phyloP scores from a whole-genome alignment of 2,888 invertebrate genomes.

The Melanargia galathea region DNA sequence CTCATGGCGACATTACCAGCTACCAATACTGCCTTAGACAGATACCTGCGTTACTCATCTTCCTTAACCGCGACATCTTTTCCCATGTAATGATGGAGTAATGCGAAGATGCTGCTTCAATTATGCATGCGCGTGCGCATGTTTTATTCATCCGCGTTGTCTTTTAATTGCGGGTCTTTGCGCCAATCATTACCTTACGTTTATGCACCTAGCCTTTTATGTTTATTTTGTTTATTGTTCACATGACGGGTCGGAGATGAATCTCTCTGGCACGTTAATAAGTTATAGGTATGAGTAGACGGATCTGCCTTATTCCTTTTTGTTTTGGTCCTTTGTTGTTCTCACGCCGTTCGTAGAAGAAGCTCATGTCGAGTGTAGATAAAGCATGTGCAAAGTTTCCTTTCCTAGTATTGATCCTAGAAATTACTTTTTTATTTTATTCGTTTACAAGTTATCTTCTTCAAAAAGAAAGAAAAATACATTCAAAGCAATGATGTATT shows the following conservation, averaged over 20 bases:
- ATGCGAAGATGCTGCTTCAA: conserved; percentile 50
- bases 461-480: no score
- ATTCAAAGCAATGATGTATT: no score
- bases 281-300: background rate
- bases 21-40: background rate
- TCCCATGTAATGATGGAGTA: conserved; percentile 24
- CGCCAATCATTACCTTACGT: background rate
- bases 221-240: conserved; percentile 17
- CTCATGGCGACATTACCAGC: background rate
- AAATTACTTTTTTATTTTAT: no score
- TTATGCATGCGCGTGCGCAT: conserved; percentile 44
- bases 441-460: no score
- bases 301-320: background rate
- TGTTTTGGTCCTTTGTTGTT: no score
- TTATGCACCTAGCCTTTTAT: conserved; percentile 4
- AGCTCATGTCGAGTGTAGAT: no score
- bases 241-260: background rate
- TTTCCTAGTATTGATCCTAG: no score
- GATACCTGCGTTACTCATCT: background rate
- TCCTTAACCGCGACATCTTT: conserved; percentile 1
- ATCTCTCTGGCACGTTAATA: conserved; percentile 5
- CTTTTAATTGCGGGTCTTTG: conserved; percentile 48
- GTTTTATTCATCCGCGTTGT: conserved; percentile 49
- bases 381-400: no score
- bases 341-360: no score